Conservation (phyloP, 2,113 vertebrate genomes). For the Anseranas semipalmata region DNA sequence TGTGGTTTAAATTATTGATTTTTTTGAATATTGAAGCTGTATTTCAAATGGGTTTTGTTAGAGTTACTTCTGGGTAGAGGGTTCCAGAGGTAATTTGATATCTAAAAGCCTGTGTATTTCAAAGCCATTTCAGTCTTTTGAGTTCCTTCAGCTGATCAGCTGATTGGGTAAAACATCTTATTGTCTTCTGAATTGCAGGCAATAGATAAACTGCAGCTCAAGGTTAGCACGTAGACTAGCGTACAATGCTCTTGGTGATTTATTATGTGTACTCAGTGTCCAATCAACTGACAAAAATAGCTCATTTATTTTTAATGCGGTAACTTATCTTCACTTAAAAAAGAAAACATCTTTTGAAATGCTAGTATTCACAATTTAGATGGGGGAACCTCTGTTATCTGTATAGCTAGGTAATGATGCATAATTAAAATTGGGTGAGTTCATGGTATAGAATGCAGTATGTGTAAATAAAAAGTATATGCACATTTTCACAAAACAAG, state of each 20-base stretch:
- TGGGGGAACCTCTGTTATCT: background rate
- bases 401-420: background rate
- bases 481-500: background rate
- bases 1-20: conserved; percentile 88
- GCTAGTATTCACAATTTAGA: background rate
- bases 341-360: conserved; percentile 32
- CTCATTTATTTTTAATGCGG: conserved; percentile 64
- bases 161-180: conserved; percentile 74
- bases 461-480: background rate
- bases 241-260: conserved; percentile 76
- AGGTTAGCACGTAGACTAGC: conserved; percentile 62
- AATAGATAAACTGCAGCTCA: conserved; percentile 59
- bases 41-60: conserved; percentile 84
- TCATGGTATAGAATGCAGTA: background rate
- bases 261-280: conserved; percentile 74
- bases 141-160: conserved; percentile 70
- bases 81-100: conserved; percentile 81
- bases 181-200: conserved; percentile 68
- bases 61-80: conserved; percentile 73
- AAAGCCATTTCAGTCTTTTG: conserved; percentile 72
- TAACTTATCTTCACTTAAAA: conserved; percentile 67
- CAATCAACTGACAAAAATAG: conserved; percentile 72
- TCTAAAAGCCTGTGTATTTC: conserved; percentile 75
- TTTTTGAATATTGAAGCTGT: conserved; percentile 84
- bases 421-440: background rate